Base-by-base conservation (phyloP, 1,140 invertebrate genomes). In the Leptinotarsa defecta region DNA sequence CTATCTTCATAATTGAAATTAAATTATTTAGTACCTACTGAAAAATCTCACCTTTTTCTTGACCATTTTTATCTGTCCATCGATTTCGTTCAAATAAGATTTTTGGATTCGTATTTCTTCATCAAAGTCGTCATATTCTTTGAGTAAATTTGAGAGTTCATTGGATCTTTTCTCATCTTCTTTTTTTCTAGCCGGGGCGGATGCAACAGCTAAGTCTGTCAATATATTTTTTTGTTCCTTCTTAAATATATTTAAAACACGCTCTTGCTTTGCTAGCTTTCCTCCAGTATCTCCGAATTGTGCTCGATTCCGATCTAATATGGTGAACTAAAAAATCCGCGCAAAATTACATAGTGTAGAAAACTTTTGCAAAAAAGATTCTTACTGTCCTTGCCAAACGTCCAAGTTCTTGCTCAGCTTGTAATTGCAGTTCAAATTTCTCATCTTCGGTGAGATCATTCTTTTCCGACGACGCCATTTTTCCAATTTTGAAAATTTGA, bases 401-500 rank as follows among this genome's bases (percentile, higher is more conserved):
- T 1, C 88, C 86, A 64, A 93, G 85, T 82, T 93, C 92, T 68
- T 89, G 86, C 81, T 92, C 91, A 6, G 91, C 90, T 77, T 92
- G 88, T 74, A 90, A 88, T 79, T 93, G 91, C 84, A 91, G 86
- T 80, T 93, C 92, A 76, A 88, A 84, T 81, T 92, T 92, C 80
- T 90, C 89, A 67, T 85, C 72, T 78, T 83, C 48, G 81, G 86
- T 34, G 62, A 80, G 75, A 6, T 78, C 76, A 22, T 75, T 75
- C 52, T 77, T 77, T 74, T 69, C 57, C 48, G 24, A 74, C n/a
- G n/a, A 74, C 13, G 69, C 65, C 75, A 76, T 76, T 72, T 70
- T 70, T 70, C 3, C 27, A 64, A 70, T 43, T 70, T 5, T 19
- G 3, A 68, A 27, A 27, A 27, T 27, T 27, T 27, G 27, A 27